Conservation (phyloP, 2,797 vertebrate genomes). For the Erethizon dorsatum region DNA sequence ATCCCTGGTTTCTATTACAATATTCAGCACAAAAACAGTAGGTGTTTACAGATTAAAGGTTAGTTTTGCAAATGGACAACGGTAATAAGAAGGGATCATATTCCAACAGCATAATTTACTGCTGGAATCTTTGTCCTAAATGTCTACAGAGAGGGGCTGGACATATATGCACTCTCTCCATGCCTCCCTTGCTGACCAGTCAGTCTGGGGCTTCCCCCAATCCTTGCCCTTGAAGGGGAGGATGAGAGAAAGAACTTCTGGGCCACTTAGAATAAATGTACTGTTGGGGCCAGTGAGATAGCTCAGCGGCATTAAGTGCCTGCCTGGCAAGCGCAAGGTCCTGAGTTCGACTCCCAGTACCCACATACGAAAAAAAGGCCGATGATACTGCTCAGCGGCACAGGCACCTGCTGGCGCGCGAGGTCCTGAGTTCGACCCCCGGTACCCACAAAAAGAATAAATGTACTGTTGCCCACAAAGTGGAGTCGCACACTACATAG, state of each 20-base stretch:
- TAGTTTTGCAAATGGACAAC: slow-evolving; percentile 39
- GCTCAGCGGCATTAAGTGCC: too few species aligned
- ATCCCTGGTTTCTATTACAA: neutral
- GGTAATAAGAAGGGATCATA: neutral
- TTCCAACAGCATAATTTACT: neutral
- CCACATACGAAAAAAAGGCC: too few species aligned
- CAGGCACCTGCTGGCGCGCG: too few species aligned
- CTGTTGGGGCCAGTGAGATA: neutral
- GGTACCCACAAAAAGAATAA: neutral
- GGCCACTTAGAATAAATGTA: neutral
- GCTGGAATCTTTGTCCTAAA: neutral
- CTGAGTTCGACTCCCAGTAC: too few species aligned
- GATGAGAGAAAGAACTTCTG: neutral
- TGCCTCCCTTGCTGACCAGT: neutral
- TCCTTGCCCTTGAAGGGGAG: neutral
- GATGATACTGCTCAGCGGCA: too few species aligned
- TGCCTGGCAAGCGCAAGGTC: too few species aligned
- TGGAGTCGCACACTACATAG: neutral
- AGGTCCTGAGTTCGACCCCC: too few species aligned
- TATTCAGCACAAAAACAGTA: neutral
- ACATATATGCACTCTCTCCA: neutral
- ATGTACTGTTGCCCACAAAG: neutral
- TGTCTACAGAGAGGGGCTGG: neutral
- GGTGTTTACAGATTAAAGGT: neutral
- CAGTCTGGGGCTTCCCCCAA: neutral